Base-by-base conservation (phyloP, 2,113 vertebrate genomes). In the Vulpes vulpes region DNA sequence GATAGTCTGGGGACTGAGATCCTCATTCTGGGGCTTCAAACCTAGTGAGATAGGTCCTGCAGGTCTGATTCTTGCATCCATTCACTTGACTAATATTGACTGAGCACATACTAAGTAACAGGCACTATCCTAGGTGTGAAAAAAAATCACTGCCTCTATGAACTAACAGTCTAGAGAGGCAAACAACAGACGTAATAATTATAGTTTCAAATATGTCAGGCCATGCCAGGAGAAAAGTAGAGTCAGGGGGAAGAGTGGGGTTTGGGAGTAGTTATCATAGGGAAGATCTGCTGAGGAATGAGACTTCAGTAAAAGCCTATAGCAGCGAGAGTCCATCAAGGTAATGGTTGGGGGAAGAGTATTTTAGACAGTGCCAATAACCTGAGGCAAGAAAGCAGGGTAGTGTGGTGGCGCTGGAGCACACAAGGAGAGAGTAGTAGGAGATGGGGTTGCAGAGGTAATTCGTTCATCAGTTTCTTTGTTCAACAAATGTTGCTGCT, bases 141-240 rank as follows among this genome's bases (percentile, higher is more conserved):
- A 49, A 90, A 90, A 79, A 83, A 17, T 49, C 69, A 65, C 27
- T 91, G 35, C 0, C 11, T 27, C 12, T 35, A 5, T 38, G 51
- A 38, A 88, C 16, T 57, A 55, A 60, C 57, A 91, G 10, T 79
- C 15, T 65, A 53, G 19, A 82, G 20, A 93, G 53, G 30, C n/a
- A 64, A 62, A 64, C 1, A 69, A 71, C 0, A 79, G 55, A 83
- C 5, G 51, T 0, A 1, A 19, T 38, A 49, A 55, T 17, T 79
- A 60, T 59, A 82, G 19, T 71, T 79, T 71, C 11, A 62, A 12
- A 6, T 69, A 53, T 15, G 73, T 90, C 38, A 95, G 30, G 53
- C 55, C 8, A 59, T 16, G 3, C 25, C 62, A 93, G 60, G 38
- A 96, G 80, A 49, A 88, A 91, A 95, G 67, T 78, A 95, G 65